Conservation (phyloP, 2,113 vertebrate genomes). For the Leucopternis melanops region DNA sequence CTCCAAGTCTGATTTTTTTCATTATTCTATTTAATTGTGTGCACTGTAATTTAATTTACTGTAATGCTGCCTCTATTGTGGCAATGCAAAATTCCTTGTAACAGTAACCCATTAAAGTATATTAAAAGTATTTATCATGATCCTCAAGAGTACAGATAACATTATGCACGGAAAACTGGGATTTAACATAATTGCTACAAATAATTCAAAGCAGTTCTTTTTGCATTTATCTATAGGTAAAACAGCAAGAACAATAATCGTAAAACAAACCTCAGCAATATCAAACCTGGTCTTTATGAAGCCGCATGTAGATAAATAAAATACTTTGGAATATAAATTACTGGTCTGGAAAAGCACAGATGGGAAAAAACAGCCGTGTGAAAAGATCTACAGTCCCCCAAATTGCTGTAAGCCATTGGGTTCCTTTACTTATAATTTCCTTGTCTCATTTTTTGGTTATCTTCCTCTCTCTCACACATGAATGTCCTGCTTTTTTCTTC, state of each 20-base stretch:
- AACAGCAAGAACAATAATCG: not conserved
- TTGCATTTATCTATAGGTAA: conserved; percentile 37
- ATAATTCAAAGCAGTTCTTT: conserved; percentile 58
- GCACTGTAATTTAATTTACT: conserved; percentile 69
- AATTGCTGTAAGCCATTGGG: not conserved
- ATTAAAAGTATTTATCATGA: conserved; percentile 76
- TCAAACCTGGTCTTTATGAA: conserved; percentile 14
- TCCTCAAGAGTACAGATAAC: conserved; percentile 48
- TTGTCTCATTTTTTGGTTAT: not conserved
- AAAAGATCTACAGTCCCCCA: not conserved
- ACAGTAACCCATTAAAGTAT: conserved; percentile 67
- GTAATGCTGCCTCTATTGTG: conserved; percentile 56
- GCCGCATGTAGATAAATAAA: not conserved
- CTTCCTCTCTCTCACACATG: not conserved
- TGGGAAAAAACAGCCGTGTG: not conserved
- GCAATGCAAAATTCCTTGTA: conserved; percentile 61
- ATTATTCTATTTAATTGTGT: conserved; percentile 69
- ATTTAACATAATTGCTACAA: conserved; percentile 51
- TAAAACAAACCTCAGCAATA: conserved; percentile 34
- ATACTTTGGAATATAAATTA: not conserved
- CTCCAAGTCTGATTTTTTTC: conserved; percentile 45
- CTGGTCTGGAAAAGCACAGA: not conserved
- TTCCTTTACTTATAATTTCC: not conserved
- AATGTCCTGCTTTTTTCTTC: not conserved
- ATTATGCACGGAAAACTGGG: conserved; percentile 37